Evolutionary conservation across 92 coral and sea anemone species (phyloP).

Genomic region (Ricordea florida): DNA sequence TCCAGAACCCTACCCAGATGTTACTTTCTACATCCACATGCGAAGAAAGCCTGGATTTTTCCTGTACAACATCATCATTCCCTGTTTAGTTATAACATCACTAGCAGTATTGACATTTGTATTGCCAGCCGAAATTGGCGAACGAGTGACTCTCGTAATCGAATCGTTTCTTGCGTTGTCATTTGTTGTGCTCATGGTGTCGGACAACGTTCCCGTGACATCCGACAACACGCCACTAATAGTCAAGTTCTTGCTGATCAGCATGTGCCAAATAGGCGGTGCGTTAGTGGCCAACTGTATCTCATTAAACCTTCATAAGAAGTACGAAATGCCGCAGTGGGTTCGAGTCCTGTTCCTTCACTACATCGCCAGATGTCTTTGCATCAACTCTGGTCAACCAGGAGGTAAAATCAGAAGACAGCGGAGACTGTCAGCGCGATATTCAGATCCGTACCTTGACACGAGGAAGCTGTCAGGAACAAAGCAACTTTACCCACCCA

Average conservation of each 20-base stretch:
- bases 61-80: constrained; percentile 89
- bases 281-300: constrained; percentile 84
- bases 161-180: constrained; percentile 89
- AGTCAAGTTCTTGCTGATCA: constrained; percentile 75
- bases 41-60: constrained; percentile 94
- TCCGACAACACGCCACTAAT: constrained; percentile 89
- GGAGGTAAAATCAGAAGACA: constrained; percentile 12
- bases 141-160: constrained; percentile 90
- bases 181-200: constrained; percentile 87
- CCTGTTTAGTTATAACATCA: constrained; percentile 89
- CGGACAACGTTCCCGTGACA: constrained; percentile 87
- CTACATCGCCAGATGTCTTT: constrained; percentile 77
- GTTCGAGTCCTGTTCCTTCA: constrained; percentile 76
- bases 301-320: constrained; percentile 72
- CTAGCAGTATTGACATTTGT: constrained; percentile 87
- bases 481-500: constrained; percentile 25
- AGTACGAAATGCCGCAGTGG: constrained; percentile 74
- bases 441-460: constrained; percentile 37
- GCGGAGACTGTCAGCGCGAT: background rate
- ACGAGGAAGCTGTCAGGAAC: constrained; percentile 59
- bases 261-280: constrained; percentile 83
- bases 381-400: constrained; percentile 72
- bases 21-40: constrained; percentile 81
- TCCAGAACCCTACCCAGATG: constrained; percentile 92
- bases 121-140: constrained; percentile 95